Percentiles rank a stretch among this genome's conserved stretches.
Conservation (phyloP, 2,797 vertebrate genomes). For the Emydoidea blandingii region DNA sequence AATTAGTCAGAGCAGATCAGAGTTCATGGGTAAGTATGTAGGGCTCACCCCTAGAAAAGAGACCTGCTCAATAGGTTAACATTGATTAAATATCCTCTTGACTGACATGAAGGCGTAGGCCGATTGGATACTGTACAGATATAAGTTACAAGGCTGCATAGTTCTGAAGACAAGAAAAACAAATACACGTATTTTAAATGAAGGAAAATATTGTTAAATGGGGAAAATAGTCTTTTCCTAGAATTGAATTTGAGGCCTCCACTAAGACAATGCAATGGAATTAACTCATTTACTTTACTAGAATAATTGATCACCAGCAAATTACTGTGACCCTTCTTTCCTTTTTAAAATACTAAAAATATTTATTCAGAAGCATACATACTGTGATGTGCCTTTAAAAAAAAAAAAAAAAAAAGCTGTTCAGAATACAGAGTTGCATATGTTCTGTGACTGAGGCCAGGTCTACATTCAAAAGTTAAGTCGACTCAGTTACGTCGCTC, state of each 20-base stretch:
- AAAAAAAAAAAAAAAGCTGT: not conserved
- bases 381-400: not conserved
- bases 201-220: not conserved
- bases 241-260: not conserved
- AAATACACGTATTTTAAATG: not conserved
- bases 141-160: not conserved
- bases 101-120: not conserved
- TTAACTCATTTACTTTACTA: not conserved
- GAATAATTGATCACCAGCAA: not conserved
- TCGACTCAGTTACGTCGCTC: not conserved
- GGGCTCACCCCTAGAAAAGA: not conserved
- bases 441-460: not conserved
- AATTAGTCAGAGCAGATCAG: not conserved
- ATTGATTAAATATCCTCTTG: not conserved
- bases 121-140: not conserved
- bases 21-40: not conserved
- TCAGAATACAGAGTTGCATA: not conserved
- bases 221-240: not conserved
- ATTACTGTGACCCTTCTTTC: not conserved
- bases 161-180: not conserved
- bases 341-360: not conserved
- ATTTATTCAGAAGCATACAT: not conserved
- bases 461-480: not conserved
- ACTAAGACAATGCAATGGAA: not conserved
- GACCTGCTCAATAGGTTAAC: not conserved